phyloP scores from a whole-genome alignment of 2,888 invertebrate species.

The Cephus sareptanus region DNA sequence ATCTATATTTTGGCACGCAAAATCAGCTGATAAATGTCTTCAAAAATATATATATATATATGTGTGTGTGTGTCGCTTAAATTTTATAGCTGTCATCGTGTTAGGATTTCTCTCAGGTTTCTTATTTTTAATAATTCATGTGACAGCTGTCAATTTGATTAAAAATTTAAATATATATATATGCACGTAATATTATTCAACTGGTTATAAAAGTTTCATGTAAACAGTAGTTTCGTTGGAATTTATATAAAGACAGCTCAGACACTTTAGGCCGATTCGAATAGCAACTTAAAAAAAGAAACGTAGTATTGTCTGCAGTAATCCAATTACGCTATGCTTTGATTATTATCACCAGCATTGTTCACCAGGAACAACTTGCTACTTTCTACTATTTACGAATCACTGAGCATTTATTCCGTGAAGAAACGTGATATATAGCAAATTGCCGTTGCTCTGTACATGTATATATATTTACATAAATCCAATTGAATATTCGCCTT shows the following conservation, averaged over 20 bases:
- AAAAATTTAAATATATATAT: background rate
- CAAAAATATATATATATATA: too few species aligned
- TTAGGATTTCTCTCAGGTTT: too few species aligned
- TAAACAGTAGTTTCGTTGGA: background rate
- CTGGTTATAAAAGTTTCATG: background rate
- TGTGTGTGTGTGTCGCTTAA: background rate
- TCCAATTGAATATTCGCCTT: background rate
- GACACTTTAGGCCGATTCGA: background rate
- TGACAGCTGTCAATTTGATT: background rate
- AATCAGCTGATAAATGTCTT: background rate
- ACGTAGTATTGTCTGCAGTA: background rate
- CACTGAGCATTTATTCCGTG: background rate
- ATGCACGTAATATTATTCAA: background rate
- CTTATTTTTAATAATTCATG: background rate
- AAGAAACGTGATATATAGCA: background rate
- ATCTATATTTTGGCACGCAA: background rate
- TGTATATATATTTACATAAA: background rate
- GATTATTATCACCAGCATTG: background rate
- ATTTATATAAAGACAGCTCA: background rate
- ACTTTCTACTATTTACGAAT: background rate
- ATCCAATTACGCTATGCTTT: background rate
- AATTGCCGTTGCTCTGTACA: background rate
- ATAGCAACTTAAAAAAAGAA: background rate
- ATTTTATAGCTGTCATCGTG: background rate
- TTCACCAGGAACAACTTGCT: background rate